Evolutionary conservation across 2,113 vertebrate species (phyloP).

Genomic region (Aplodontia rufa): DNA sequence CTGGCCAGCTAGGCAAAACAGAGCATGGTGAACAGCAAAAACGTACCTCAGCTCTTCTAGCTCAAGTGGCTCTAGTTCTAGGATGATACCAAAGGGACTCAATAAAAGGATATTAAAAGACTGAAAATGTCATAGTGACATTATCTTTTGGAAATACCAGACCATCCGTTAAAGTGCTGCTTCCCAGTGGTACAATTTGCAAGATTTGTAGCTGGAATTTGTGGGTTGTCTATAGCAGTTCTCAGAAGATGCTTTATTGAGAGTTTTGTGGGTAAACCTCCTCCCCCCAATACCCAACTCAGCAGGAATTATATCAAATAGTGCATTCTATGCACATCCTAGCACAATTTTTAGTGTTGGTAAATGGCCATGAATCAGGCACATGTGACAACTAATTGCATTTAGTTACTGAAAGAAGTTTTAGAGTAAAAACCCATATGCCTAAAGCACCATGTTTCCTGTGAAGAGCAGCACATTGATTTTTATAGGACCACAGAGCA

Average conservation of each 20-base stretch:
- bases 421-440: conserved; percentile 51
- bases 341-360: not conserved
- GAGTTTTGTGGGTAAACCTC: not conserved
- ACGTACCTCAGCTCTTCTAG: conserved; percentile 18
- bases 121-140: conserved; percentile 80
- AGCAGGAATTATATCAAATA: conserved; percentile 44
- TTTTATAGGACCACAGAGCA: conserved; percentile 51
- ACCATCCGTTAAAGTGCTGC: conserved; percentile 65
- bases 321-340: not conserved
- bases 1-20: not conserved
- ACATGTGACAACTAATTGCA: conserved; percentile 44
- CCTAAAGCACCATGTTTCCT: conserved; percentile 23
- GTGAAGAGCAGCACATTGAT: conserved; percentile 27
- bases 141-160: conserved; percentile 79
- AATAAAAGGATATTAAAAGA: conserved; percentile 78
- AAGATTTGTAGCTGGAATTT: conserved; percentile 68
- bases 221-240: conserved; percentile 22
- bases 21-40: not conserved
- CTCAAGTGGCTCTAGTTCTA: conserved; percentile 48
- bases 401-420: conserved; percentile 52
- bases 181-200: conserved; percentile 64
- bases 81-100: conserved; percentile 59
- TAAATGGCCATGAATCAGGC: conserved; percentile 34
- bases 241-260: conserved; percentile 24
- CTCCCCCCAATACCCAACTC: not conserved